Percentiles rank a stretch among this genome's conserved stretches.
phyloP scores from a whole-genome alignment of 2,888 invertebrate genomes.

The Limnephilus lunatus region DNA sequence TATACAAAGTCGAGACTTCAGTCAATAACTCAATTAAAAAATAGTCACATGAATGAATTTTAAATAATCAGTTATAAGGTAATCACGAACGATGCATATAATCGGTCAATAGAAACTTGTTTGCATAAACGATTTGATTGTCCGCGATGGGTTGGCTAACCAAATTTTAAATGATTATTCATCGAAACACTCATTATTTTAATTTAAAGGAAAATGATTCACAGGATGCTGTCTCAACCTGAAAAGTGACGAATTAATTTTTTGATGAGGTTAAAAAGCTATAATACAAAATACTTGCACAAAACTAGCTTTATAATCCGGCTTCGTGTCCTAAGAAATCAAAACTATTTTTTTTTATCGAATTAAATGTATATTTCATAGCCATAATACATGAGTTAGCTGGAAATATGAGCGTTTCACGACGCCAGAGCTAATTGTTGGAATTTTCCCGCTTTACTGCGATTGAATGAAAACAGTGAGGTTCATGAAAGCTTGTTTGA shows the following conservation, averaged over 20 bases:
- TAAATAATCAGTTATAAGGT: background rate
- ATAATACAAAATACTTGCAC: background rate
- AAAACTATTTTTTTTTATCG: too few relatives aligned
- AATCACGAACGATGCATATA: background rate
- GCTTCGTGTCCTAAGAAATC: too few relatives aligned
- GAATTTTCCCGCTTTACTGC: too few relatives aligned
- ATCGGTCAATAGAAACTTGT: background rate
- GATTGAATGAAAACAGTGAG: background rate
- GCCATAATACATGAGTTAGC: too few relatives aligned
- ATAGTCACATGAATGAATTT: background rate
- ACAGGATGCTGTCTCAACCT: background rate
- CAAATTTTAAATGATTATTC: background rate
- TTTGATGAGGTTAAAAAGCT: background rate
- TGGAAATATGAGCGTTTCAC: too few relatives aligned
- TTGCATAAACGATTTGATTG: background rate
- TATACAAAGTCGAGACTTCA: background rate
- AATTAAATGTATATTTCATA: too few relatives aligned
- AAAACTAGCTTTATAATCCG: background rate
- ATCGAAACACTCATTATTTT: background rate
- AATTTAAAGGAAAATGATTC: background rate
- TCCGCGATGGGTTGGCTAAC: background rate
- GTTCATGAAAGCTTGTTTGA: background rate
- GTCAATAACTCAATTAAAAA: background rate
- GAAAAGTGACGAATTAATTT: background rate
- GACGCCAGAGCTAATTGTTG: too few relatives aligned